Evolutionary conservation across 2,113 vertebrate genomes (phyloP).

Genomic region (Phalacrocorax carbo): DNA sequence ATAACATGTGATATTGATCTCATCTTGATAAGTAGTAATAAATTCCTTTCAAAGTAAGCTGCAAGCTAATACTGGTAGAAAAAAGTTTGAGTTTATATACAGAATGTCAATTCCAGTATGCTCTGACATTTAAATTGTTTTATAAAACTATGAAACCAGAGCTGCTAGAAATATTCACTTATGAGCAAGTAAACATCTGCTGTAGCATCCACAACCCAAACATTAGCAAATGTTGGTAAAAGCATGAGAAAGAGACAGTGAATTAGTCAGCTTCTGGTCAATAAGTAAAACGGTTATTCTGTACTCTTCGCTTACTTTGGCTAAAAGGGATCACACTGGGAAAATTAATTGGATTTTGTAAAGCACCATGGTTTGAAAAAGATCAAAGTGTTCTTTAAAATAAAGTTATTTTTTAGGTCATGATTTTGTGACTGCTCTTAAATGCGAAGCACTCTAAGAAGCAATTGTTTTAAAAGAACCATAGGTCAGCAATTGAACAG

Average conservation of each 20-base stretch:
- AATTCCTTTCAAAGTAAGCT: not conserved
- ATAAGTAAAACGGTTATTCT: not conserved
- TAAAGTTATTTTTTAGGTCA: not conserved
- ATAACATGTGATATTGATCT: not conserved
- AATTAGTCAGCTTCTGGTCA: not conserved
- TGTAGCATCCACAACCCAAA: not conserved
- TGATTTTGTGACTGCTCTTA: not conserved
- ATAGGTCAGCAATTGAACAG: not conserved
- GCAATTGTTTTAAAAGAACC: not conserved
- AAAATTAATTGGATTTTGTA: slow-evolving; percentile 45
- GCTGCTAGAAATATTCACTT: not conserved
- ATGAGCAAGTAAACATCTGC: not conserved
- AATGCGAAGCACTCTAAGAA: not conserved
- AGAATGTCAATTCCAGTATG: not conserved
- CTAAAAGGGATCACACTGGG: slow-evolving; percentile 30
- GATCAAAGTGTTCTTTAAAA: slow-evolving; percentile 7
- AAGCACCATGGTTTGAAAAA: not conserved
- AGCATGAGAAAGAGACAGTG: not conserved
- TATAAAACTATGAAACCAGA: not conserved
- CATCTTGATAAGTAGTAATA: not conserved
- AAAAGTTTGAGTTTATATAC: not conserved
- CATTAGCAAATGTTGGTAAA: not conserved
- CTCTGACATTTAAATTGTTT: not conserved
- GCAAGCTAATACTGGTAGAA: not conserved
- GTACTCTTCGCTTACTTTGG: not conserved